Base-by-base conservation (phyloP, 1,140 invertebrate genomes). In the Lithobius niger region DNA sequence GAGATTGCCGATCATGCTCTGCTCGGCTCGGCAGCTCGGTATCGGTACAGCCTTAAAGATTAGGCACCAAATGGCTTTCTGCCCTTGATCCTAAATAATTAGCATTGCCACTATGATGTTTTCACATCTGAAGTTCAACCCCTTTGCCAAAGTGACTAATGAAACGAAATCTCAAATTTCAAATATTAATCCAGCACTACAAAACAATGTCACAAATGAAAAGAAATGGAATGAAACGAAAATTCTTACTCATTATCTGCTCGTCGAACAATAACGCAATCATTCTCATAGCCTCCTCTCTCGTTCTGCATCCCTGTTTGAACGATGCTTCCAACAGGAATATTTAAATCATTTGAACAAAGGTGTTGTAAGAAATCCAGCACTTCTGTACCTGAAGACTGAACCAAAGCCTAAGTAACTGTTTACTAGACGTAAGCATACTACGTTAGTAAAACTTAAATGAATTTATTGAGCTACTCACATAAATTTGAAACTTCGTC, bases 281-380 rank as follows among this genome's bases (percentile, higher is more conserved):
- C 96, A 69, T 97, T 98, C 74, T 98, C 94, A 71, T 97, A 98
- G 18, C 96, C 96, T 16, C 96, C 96, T 13, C 78, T 74, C 61
- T 81, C 73, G 72, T 98, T 98, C 71, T 98, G 94, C 93, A 99
- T 97, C 55, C 95, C 96, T 3, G 95, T 97, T 64, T 98, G 95
- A 60, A 96, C 89, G 55, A 98, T 94, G 63, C 86, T 85, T 24
- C 93, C 95, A 27, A 94, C 77, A 1, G 91, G 87, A 10, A 96
- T 87, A 70, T 98, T 88, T 18, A 99, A 87, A 71, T 98, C 86
- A 70, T 97, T 97, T 24, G 92, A 95, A 67, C 95, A 98, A 13
- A 98, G 70, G 67, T 90, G 90, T 70, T 98, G 94, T 15, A 99
- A 72, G 47, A 86, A 78, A 40, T 92, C 79, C 0, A 97, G 83